phyloP scores from a whole-genome alignment of 2,888 invertebrate genomes.

The Rutpela maculata region DNA sequence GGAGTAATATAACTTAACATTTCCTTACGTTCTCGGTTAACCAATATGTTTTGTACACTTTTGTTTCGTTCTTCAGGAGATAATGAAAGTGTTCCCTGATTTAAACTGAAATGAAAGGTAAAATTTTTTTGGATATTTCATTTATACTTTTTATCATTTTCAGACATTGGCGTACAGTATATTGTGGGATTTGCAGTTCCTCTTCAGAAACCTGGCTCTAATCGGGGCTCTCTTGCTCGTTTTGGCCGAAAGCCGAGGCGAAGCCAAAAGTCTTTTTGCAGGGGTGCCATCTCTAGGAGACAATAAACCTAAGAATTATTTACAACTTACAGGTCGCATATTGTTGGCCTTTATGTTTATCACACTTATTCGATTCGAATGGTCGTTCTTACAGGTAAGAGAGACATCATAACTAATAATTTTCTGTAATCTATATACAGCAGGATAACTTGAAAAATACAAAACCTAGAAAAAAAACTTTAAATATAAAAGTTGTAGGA shows the following conservation, averaged over 20 bases:
- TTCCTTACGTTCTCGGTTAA: no score
- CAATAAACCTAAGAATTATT: conserved; percentile 96
- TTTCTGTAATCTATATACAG: neutral
- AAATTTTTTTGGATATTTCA: neutral
- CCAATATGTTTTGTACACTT: no score
- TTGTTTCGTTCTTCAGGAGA: no score
- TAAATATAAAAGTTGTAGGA: no score
- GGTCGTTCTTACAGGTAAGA: conserved; percentile 88
- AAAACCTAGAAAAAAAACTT: no score
- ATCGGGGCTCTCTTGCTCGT: conserved; percentile 97
- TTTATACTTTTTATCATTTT: conserved; percentile 60
- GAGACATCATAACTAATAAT: no score
- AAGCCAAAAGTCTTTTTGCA: conserved; percentile 96
- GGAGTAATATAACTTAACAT: no score
- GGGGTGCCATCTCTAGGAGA: conserved; percentile 95
- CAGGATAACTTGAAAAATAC: no score
- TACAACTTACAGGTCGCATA: conserved; percentile 96
- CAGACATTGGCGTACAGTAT: conserved; percentile 97
- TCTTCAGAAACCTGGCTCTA: conserved; percentile 96
- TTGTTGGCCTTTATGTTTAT: conserved; percentile 99
- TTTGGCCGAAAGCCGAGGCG: conserved; percentile 95
- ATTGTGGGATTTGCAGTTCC: conserved; percentile 98
- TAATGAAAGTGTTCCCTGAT: no score
- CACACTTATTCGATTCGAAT: conserved; percentile 94
- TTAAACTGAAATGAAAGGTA: no score